phyloP scores from a whole-genome alignment of 2,888 invertebrate genomes.

The Mesorhabditis spiculigera region DNA sequence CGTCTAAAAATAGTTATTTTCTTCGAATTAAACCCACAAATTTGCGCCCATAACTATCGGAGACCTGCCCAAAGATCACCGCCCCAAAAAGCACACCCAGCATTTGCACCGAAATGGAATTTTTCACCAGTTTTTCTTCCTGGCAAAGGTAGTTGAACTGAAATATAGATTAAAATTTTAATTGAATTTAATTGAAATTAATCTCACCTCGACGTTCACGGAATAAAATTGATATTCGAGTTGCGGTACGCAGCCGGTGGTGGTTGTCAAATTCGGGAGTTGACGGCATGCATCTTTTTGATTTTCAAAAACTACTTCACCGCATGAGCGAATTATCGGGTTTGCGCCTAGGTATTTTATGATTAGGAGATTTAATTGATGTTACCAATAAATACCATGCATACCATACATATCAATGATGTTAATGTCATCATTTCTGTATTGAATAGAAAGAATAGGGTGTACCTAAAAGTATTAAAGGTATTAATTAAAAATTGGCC shows the following conservation, averaged over 20 bases:
- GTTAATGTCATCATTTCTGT: constrained; percentile 1
- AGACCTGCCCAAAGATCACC: constrained; percentile 42
- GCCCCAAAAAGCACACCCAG: constrained; percentile 46
- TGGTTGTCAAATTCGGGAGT: background rate
- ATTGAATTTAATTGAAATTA: background rate
- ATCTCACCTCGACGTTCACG: constrained; percentile 22
- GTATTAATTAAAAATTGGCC: no score
- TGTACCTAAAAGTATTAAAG: background rate
- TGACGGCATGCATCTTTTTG: background rate
- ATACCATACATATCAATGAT: background rate
- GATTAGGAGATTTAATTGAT: background rate
- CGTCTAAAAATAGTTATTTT: constrained; percentile 9
- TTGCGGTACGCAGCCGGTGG: constrained; percentile 16
- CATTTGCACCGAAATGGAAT: constrained; percentile 39
- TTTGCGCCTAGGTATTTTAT: background rate
- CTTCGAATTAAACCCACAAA: background rate
- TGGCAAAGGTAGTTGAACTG: constrained; percentile 37
- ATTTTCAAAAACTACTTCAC: background rate
- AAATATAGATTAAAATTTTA: constrained; percentile 3
- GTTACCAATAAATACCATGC: background rate
- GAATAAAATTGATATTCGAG: constrained; percentile 26
- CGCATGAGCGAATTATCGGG: background rate
- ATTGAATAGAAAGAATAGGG: background rate
- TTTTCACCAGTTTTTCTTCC: constrained; percentile 31
- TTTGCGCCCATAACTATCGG: constrained; percentile 39